Conservation (phyloP, 2,888 invertebrate species). For the Brenthis ino region DNA sequence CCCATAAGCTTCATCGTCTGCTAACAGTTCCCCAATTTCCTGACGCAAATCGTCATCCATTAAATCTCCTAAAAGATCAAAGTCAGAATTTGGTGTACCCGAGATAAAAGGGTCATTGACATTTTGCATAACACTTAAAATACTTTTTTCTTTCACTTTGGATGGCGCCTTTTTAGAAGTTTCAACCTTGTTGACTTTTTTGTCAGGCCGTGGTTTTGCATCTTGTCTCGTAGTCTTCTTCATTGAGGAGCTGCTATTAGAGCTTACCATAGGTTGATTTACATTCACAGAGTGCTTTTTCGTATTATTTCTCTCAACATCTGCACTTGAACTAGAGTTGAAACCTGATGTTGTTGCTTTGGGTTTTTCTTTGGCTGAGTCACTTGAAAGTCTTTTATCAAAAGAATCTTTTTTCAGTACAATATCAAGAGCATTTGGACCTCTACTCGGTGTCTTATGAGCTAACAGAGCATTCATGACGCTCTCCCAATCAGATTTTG, state of each 20-base stretch:
- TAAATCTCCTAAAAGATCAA: conserved; percentile 72
- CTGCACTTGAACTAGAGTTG: conserved; percentile 12
- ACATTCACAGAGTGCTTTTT: conserved; percentile 1
- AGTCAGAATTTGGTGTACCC: conserved; percentile 66
- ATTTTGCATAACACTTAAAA: conserved; percentile 33
- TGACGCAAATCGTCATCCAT: conserved; percentile 72
- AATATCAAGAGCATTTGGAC: conserved; percentile 64
- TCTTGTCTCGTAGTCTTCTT: neutral
- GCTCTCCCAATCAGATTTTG: conserved; percentile 58
- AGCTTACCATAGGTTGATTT: neutral
- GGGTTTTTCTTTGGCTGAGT: conserved; percentile 44
- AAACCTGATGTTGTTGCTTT: conserved; percentile 36
- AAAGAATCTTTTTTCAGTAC: conserved; percentile 57
- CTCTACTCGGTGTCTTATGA: conserved; percentile 68
- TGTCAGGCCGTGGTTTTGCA: conserved; percentile 7
- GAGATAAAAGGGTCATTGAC: conserved; percentile 61
- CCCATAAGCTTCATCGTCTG: conserved; percentile 61
- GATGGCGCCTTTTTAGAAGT: neutral
- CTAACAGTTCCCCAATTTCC: conserved; percentile 73
- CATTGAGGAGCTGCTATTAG: neutral
- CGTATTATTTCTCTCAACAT: conserved; percentile 10
- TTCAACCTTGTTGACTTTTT: neutral
- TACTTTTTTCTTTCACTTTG: conserved; percentile 18
- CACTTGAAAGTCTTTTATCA: conserved; percentile 44
- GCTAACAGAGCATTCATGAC: conserved; percentile 66